Percentiles rank a stretch among this genome's conserved stretches.
Conservation (phyloP, 2,113 vertebrate genomes). For the Seriola rivoliana region DNA sequence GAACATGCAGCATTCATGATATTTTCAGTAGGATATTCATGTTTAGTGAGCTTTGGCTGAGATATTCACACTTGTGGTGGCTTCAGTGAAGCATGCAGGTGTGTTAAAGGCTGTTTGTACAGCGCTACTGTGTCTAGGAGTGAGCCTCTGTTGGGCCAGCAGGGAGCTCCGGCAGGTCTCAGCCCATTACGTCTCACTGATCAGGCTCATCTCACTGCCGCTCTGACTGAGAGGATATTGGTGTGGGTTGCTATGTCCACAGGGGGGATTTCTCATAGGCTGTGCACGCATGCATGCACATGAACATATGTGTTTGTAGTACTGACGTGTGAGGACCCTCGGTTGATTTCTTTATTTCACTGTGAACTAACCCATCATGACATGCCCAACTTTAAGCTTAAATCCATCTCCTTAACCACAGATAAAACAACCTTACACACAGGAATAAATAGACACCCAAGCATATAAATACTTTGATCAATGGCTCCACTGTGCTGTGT, state of each 20-base stretch:
- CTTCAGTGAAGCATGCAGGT: slow-evolving; percentile 77
- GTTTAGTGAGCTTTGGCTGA: slow-evolving; percentile 69
- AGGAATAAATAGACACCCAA: background rate
- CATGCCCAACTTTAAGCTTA: background rate
- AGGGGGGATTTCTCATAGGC: slow-evolving; percentile 29
- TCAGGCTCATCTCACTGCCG: slow-evolving; percentile 50
- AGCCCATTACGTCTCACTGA: slow-evolving; percentile 60
- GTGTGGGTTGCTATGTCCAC: slow-evolving; percentile 24
- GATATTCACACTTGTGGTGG: slow-evolving; percentile 71
- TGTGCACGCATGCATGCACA: slow-evolving; percentile 17
- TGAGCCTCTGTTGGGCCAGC: slow-evolving; percentile 53
- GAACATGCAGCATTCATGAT: slow-evolving; percentile 51
- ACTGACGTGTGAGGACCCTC: background rate
- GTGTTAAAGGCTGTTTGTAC: slow-evolving; percentile 67
- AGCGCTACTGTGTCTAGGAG: slow-evolving; percentile 51
- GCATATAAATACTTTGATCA: background rate
- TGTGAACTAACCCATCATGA: background rate
- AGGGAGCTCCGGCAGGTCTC: slow-evolving; percentile 48
- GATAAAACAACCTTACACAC: slow-evolving; percentile 2
- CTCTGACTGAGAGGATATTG: slow-evolving; percentile 39
- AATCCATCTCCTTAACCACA: background rate
- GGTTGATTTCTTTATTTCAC: background rate
- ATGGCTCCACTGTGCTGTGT: background rate
- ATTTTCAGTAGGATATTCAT: slow-evolving; percentile 63
- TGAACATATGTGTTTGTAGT: slow-evolving; percentile 12